Conservation (phyloP, 2,888 invertebrate genomes). For the Hydrotaea cyrtoneurina region DNA sequence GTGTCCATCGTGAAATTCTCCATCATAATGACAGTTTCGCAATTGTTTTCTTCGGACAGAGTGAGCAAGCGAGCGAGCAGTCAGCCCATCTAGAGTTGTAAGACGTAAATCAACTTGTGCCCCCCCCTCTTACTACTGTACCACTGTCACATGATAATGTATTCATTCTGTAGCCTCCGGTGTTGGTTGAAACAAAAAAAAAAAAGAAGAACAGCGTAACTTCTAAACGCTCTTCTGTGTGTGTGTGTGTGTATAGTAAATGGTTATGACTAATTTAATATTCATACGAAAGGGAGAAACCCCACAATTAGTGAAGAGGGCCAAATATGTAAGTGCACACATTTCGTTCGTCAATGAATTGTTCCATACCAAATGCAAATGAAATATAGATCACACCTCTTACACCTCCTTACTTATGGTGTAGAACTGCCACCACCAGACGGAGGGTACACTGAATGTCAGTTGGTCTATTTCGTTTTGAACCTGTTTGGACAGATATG, state of each 20-base stretch:
- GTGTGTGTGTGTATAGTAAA: neutral
- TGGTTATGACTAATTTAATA: neutral
- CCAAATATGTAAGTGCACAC: too few relatives aligned
- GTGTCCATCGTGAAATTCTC: neutral
- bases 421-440: too few relatives aligned
- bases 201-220: neutral
- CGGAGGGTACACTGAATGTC: too few relatives aligned
- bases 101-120: conserved; percentile 18
- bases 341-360: too few relatives aligned
- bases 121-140: neutral
- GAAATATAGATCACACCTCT: too few relatives aligned
- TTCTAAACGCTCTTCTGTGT: neutral
- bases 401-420: too few relatives aligned
- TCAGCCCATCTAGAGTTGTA: neutral
- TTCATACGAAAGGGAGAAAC: neutral
- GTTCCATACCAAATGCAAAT: too few relatives aligned
- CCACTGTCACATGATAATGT: conserved; percentile 56
- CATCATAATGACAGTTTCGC: conserved; percentile 12
- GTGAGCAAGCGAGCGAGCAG: neutral
- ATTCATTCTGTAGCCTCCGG: conserved; percentile 48
- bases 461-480: too few relatives aligned
- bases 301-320: too few relatives aligned
- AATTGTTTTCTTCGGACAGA: neutral
- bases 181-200: neutral
- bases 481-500: too few relatives aligned